Base-by-base conservation (phyloP, 2,797 vertebrate species). In the Lepilemur septentrionalis region DNA sequence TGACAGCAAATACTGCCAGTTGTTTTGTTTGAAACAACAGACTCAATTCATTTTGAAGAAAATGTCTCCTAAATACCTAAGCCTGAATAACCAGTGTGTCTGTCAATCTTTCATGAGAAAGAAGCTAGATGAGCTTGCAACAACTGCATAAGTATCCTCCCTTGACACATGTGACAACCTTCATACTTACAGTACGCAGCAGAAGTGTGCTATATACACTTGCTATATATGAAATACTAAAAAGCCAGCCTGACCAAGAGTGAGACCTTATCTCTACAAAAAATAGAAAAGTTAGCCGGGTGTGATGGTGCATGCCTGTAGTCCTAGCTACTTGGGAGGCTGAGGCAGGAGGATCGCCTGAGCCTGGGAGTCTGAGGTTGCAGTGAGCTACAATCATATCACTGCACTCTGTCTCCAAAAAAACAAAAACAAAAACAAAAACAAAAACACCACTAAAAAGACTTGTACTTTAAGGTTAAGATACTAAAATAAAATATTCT, bases 21-120 rank as follows among this genome's bases (percentile, higher is more conserved):
- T 41, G 32, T 85, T 88, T 55, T 80, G 59, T 35, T 20, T 86
- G 50, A 82, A 76, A 41, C 57, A 72, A 87, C 20, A 87, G 2
- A 28, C 76, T 46, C 84, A 28, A 50, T 80, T 94, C 57, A 82
- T 81, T 91, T 73, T 83, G 10, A 89, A 92, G 79, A 82, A 93
- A 69, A 59, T 30, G 43, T 67, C 75, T 92, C 69, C 63, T n/a
- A 63, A 75, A 81, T 61, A 87, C n/a, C 14, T 35, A 91, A 65
- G 20, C 41, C 48, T 69, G 55, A 89, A 65, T 50, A 73, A 92
- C 28, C 18, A 38, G 23, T 55, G 2, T 93, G 52, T 48, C 15
- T 5, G 55, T 55, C 50, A 84, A 23, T 50, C 63, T 90, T 81
- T 67, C 38, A 94, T 17, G 32, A 52, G 76, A 78, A 84, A 46